Evolutionary conservation across 2,797 vertebrate genomes (phyloP).

Genomic region (Megaceryle alcyon): DNA sequence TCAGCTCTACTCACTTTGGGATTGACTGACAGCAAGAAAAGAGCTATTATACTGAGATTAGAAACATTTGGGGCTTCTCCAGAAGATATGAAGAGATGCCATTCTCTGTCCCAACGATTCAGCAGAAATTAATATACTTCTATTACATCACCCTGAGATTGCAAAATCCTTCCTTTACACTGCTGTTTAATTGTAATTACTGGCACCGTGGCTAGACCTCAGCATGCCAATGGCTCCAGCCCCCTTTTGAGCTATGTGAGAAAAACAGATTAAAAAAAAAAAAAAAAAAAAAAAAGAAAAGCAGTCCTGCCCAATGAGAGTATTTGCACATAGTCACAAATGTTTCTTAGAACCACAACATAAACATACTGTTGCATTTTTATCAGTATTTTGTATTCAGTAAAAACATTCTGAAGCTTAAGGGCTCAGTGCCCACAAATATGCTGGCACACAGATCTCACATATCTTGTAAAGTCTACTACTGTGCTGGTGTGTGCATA

Average conservation of each 20-base stretch:
- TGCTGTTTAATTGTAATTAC: not conserved
- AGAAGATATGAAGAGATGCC: not conserved
- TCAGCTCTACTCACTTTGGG: constrained; percentile 46
- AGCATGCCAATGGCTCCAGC: not conserved
- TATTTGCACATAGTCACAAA: constrained; percentile 50
- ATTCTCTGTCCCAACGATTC: not conserved
- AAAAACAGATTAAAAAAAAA: not conserved
- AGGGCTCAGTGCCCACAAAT: constrained; percentile 58
- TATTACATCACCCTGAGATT: not conserved
- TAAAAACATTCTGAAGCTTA: constrained; percentile 56
- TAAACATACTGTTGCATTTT: constrained; percentile 57
- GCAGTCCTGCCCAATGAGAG: not conserved
- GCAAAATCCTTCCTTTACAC: not conserved
- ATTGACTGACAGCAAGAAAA: constrained; percentile 23
- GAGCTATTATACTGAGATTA: not conserved
- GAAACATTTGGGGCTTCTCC: constrained; percentile 6
- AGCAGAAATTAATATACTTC: not conserved
- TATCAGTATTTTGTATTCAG: constrained; percentile 20
- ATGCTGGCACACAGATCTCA: constrained; percentile 12
- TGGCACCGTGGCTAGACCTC: not conserved
- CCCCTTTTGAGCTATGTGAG: not conserved
- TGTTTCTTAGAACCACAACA: not conserved
- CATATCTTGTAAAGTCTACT: constrained; percentile 8
- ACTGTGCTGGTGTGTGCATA: not conserved
- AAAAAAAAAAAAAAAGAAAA: not conserved